phyloP scores from a whole-genome alignment of 2,888 invertebrate genomes.

The Sycophila texana region DNA sequence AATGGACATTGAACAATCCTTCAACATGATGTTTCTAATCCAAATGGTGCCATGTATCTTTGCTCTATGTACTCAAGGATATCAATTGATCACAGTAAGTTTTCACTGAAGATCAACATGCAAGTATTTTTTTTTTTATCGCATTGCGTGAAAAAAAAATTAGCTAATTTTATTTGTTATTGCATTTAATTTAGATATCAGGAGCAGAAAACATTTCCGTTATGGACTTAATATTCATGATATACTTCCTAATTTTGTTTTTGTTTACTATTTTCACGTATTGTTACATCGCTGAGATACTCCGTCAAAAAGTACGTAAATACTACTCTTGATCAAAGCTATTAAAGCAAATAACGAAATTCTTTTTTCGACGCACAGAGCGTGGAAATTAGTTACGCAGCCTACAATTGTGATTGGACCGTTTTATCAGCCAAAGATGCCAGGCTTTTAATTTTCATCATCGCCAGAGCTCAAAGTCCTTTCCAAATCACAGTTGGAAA shows the following conservation, averaged over 20 bases:
- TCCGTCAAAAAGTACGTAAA: constrained; percentile 47
- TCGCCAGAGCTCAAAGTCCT: constrained; percentile 60
- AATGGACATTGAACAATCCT: constrained; percentile 56
- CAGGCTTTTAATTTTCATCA: constrained; percentile 60
- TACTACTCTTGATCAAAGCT: neutral
- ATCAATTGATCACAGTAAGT: constrained; percentile 58
- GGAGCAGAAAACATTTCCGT: constrained; percentile 31
- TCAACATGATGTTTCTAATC: constrained; percentile 59
- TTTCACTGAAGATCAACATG: neutral
- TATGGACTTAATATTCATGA: constrained; percentile 47
- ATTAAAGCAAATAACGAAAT: no score
- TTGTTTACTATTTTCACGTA: constrained; percentile 52
- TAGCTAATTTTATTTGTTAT: neutral
- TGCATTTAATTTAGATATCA: constrained; percentile 26
- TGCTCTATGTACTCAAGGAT: constrained; percentile 61
- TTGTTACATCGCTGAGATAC: constrained; percentile 49
- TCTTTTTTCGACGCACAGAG: constrained; percentile 59
- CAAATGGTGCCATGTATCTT: constrained; percentile 60
- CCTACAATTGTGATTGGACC: constrained; percentile 64
- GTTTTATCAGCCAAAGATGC: constrained; percentile 57
- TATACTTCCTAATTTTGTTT: constrained; percentile 49
- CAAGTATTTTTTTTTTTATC: no score
- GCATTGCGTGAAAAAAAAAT: neutral
- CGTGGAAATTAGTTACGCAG: constrained; percentile 57
- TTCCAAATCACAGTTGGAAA: constrained; percentile 66